Evolutionary conservation across 2,113 vertebrate species (phyloP), one percentile per base, ranked within the genome.

Genomic region (Periophthalmus modestus): DNA sequence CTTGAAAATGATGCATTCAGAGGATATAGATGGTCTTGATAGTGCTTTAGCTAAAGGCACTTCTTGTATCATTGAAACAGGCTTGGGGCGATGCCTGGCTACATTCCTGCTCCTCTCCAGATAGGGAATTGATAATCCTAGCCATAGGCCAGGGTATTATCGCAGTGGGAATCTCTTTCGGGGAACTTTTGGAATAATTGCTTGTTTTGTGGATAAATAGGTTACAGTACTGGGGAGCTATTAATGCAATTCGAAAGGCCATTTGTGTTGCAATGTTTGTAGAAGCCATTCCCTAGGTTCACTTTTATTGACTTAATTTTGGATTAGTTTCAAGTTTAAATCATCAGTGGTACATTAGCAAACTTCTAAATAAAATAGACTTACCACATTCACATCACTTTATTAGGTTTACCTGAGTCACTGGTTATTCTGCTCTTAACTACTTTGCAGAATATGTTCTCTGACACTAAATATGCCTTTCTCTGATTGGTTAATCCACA

Each of bases 281-380:
- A 28, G 36, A 81, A 75, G 57, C 55, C 5, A 73, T 19, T 80
- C 59, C 48, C 69, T 21, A 6, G 57, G 66, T 74, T 12, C 68
- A 66, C 13, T 39, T 82, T 71, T 66, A 52, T 66, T 19, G 11
- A 55, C 59, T 82, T 69, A 13, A 79, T 79, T 76, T 80, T 70
- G 47, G 71, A 46, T 72, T 80, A 75, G 70, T 85, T 59, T 50
- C 34, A 19, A 12, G 59, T 62, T 12, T 70, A 14, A 57, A 23
- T 12, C 28, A 28, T 24, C 28, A 48, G 34, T 74, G 74, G 9
- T 10, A 43, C 39, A 43, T 43, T 43, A 43, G 80, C 77, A 78
- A 68, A 80, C 79, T 81, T 63, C 78, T 66, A 83, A 77, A 87
- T 88, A 82, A 80, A 81, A 86, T 68, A 16, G 14, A 16, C 28